phyloP scores from a whole-genome alignment of 2,888 invertebrate species.

The Hoplodrina ambigua region DNA sequence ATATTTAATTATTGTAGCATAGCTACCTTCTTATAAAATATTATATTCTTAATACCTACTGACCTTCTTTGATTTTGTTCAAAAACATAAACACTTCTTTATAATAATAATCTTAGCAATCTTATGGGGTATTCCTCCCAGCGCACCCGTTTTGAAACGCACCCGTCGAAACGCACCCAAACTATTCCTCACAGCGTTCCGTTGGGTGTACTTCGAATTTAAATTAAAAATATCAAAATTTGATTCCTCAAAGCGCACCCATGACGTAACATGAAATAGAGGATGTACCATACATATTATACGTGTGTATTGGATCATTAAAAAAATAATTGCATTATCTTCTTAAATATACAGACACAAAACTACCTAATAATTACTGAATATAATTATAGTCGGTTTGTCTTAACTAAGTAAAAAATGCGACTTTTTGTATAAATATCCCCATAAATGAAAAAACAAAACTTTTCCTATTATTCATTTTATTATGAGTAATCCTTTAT shows the following conservation, averaged over 20 bases:
- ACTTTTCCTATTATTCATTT: slow-evolving; percentile 12
- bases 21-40: too few species aligned
- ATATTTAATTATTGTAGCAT: neutral
- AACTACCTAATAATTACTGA: neutral
- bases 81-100: neutral
- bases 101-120: neutral
- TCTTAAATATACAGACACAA: neutral
- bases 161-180: too few species aligned
- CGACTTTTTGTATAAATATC: neutral
- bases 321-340: neutral
- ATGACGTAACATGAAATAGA: too few species aligned
- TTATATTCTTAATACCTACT: too few species aligned
- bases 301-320: neutral
- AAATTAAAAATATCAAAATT: too few species aligned
- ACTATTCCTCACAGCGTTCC: too few species aligned
- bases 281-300: too few species aligned
- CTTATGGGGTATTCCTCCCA: too few species aligned
- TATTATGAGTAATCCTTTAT: slow-evolving; percentile 26
- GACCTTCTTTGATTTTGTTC: too few species aligned
- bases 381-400: neutral
- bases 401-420: neutral
- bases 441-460: neutral
- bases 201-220: too few species aligned
- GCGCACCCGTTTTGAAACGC: too few species aligned
- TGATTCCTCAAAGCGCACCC: too few species aligned